These are phyloP conservation scores for Heteromurus nitidus DNA, from an alignment of 2,888 invertebrate genomes.

Conservation along the genomic window DNA sequence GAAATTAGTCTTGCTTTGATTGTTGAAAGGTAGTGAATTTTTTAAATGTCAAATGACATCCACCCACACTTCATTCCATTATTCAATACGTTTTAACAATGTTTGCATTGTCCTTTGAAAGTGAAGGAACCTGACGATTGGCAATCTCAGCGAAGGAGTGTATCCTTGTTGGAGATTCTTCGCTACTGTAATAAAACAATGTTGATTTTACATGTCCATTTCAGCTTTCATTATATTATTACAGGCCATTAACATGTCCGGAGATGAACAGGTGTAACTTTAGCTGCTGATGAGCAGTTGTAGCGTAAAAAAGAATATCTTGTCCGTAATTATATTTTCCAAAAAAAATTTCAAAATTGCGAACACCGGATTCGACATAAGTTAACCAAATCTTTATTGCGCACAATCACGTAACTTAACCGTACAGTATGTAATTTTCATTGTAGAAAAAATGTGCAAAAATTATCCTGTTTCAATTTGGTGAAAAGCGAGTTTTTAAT, in stretches of 20 bases:
- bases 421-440: background rate
- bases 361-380: background rate
- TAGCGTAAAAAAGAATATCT: no score
- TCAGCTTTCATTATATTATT: background rate
- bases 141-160: no score
- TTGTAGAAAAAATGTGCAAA: slow-evolving; percentile 1
- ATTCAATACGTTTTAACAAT: background rate
- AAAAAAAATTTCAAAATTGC: background rate
- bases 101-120: background rate
- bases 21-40: no score
- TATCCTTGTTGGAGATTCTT: background rate
- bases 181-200: background rate
- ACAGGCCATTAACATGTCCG: background rate
- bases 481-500: slow-evolving; percentile 9
- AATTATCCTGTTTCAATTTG: slow-evolving; percentile 7
- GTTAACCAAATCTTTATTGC: background rate
- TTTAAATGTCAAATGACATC: slow-evolving; percentile 36
- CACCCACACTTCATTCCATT: slow-evolving; percentile 27
- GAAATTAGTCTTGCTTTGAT: background rate
- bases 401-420: background rate
- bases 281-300: background rate
- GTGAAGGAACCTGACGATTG: background rate
- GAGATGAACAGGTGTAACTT: no score
- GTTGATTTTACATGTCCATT: background rate
- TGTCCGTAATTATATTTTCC: slow-evolving; percentile 18